These are phyloP conservation scores for Yoshiicerus persimilis DNA, from an alignment of 1,140 invertebrate genomes.

Conservation along the genomic window DNA sequence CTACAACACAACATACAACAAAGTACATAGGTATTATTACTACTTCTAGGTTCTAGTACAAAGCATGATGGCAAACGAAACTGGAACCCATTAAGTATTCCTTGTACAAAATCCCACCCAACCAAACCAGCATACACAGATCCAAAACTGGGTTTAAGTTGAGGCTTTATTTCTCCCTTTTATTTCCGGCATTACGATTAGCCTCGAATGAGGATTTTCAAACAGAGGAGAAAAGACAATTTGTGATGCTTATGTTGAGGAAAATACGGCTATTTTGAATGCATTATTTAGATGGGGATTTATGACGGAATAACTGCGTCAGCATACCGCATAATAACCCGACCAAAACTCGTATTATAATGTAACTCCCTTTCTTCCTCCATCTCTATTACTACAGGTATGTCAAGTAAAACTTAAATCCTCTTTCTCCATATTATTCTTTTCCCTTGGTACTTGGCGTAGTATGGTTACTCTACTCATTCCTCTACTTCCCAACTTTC, in stretches of 20 bases:
- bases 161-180: background rate
- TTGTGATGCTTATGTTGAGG: background rate
- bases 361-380: background rate
- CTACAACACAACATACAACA: background rate
- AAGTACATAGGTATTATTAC: background rate
- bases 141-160: background rate
- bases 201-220: background rate
- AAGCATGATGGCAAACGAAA: background rate
- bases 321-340: background rate
- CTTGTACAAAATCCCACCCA: background rate
- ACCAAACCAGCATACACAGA: background rate
- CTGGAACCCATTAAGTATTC: background rate
- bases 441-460: background rate
- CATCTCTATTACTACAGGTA: background rate
- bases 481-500: background rate
- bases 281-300: background rate
- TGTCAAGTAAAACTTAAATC: background rate
- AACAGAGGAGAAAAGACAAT: background rate
- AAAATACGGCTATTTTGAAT: background rate
- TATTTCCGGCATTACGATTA: constrained; percentile 15
- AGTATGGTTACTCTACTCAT: background rate
- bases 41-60: no score
- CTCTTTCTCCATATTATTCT: background rate
- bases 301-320: background rate
- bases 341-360: background rate